Conservation (phyloP, 2,797 vertebrate genomes). For the Tangara arthus region DNA sequence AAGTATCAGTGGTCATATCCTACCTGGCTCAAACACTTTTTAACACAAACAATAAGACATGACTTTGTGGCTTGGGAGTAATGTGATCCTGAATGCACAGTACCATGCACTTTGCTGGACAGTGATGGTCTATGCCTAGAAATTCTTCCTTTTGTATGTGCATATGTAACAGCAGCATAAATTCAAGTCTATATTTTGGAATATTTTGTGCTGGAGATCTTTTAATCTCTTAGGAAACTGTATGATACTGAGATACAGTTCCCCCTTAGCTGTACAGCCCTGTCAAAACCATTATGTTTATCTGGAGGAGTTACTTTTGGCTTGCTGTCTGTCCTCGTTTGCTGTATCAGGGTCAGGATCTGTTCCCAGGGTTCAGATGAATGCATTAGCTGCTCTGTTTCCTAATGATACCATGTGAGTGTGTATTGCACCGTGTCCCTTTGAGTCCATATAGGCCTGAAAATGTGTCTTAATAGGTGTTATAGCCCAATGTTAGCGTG, state of each 20-base stretch:
- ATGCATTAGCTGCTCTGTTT: background rate
- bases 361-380: background rate
- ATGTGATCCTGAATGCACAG: background rate
- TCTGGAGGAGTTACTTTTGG: background rate
- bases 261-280: background rate
- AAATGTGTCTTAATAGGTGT: background rate
- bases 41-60: background rate
- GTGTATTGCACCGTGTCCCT: accelerated
- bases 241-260: background rate
- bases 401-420: background rate
- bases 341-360: background rate
- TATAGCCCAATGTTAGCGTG: background rate
- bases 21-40: background rate
- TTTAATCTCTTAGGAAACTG: background rate
- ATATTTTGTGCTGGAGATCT: background rate
- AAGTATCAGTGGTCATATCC: background rate
- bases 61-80: background rate
- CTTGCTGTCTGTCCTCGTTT: background rate
- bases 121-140: background rate
- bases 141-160: background rate
- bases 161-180: background rate
- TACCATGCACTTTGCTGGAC: background rate
- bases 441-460: background rate
- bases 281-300: background rate
- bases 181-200: background rate